Percentiles rank a stretch among this genome's conserved stretches.
Evolutionary conservation across 2,113 vertebrate species (phyloP).

Genomic region (Empidonax traillii): DNA sequence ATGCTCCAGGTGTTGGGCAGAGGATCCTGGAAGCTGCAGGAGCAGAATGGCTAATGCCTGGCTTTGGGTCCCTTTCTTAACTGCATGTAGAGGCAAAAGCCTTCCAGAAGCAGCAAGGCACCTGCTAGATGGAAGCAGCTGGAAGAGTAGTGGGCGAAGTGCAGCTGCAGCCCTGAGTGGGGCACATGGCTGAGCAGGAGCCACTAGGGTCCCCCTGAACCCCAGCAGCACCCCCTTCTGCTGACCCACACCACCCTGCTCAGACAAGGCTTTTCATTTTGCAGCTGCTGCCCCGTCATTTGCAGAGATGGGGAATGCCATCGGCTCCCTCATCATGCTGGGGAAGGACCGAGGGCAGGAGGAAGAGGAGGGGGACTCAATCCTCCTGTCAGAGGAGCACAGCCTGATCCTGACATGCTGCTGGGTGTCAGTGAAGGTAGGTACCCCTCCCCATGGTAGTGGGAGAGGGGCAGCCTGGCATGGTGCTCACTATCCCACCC

Average conservation of each 20-base stretch:
- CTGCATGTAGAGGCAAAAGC: background rate
- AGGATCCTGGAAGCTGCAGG: background rate
- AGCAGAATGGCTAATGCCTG: background rate
- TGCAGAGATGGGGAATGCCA: conserved; percentile 89
- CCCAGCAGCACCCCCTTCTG: background rate
- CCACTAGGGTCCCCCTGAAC: background rate
- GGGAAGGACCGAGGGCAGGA: conserved; percentile 48
- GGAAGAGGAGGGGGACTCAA: conserved; percentile 65
- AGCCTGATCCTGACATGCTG: conserved; percentile 88
- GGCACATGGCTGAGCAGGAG: background rate
- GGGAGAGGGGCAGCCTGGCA: background rate
- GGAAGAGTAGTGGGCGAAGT: background rate
- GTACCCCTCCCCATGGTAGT: background rate
- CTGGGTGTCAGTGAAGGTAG: conserved; percentile 91
- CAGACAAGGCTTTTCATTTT: background rate
- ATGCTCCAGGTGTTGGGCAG: background rate
- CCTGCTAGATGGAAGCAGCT: background rate
- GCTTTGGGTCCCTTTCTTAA: background rate
- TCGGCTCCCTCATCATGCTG: conserved; percentile 79
- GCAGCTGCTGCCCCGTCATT: conserved; percentile 84
- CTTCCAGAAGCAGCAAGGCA: background rate
- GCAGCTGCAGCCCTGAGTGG: fast-evolving
- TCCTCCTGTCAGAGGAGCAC: conserved; percentile 87
- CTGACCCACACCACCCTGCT: background rate
- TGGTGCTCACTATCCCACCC: background rate